Evolutionary conservation across 2,113 vertebrate species (phyloP).

Genomic region (Salvelinus alpinus): DNA sequence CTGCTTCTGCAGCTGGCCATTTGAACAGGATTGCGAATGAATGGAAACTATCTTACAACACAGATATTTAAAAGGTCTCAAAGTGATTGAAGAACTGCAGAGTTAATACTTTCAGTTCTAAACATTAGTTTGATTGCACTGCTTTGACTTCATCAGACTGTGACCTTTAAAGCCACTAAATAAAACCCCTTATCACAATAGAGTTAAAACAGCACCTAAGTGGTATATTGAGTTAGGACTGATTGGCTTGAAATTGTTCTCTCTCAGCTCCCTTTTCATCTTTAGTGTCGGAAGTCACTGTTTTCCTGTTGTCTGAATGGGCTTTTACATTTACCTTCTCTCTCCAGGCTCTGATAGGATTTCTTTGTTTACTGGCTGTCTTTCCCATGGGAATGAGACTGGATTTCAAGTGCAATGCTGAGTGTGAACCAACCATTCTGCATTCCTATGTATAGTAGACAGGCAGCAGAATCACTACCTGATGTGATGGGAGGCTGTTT

Average conservation of each 20-base stretch:
- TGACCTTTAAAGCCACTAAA: slow-evolving; percentile 70
- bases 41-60: neutral
- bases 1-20: slow-evolving; percentile 8
- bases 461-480: slow-evolving; percentile 22
- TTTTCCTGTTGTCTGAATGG: slow-evolving; percentile 72
- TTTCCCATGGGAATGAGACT: slow-evolving; percentile 69
- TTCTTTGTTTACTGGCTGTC: slow-evolving; percentile 59
- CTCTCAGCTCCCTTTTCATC: slow-evolving; percentile 63
- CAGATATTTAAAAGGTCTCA: slow-evolving; percentile 32
- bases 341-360: slow-evolving; percentile 54
- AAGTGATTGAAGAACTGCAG: slow-evolving; percentile 53
- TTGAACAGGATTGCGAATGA: slow-evolving; percentile 15
- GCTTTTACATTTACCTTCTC: slow-evolving; percentile 65
- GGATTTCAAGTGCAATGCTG: slow-evolving; percentile 43
- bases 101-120: slow-evolving; percentile 63
- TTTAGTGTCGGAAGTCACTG: slow-evolving; percentile 68
- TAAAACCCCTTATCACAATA: slow-evolving; percentile 67
- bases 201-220: slow-evolving; percentile 71
- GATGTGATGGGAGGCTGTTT: slow-evolving; percentile 41
- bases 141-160: slow-evolving; percentile 69
- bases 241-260: slow-evolving; percentile 66
- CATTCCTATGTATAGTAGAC: slow-evolving; percentile 42
- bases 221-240: slow-evolving; percentile 70
- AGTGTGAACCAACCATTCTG: slow-evolving; percentile 42
- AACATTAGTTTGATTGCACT: slow-evolving; percentile 65